Conservation (phyloP, 2,888 invertebrate species). For the Aspidapion aeneum region DNA sequence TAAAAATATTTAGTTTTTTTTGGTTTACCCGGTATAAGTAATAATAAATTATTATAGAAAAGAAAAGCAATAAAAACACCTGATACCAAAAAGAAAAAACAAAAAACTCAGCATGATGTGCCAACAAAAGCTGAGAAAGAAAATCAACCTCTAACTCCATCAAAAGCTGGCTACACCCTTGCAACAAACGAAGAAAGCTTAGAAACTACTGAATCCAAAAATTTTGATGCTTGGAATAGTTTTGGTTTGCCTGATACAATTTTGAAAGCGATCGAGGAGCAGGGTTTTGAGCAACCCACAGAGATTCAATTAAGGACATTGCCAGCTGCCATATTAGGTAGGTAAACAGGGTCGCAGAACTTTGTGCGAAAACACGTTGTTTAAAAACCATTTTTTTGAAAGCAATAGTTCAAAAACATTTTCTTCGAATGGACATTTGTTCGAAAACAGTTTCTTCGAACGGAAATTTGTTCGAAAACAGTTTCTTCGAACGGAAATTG, state of each 20-base stretch:
- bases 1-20: too few species aligned
- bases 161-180: conserved; percentile 16
- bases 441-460: too few species aligned
- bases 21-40: too few species aligned
- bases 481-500: too few species aligned
- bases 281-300: conserved; percentile 80
- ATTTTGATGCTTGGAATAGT: conserved; percentile 16
- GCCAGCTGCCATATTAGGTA: conserved; percentile 81
- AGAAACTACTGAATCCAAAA: not conserved
- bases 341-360: not conserved
- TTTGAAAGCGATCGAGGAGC: conserved; percentile 68
- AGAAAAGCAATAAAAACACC: conserved; percentile 15
- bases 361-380: too few species aligned
- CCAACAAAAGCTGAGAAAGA: conserved; percentile 11
- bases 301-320: conserved; percentile 80
- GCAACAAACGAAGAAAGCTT: not conserved
- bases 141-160: conserved; percentile 15
- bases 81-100: conserved; percentile 18
- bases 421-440: too few species aligned
- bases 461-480: too few species aligned
- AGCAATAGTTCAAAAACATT: too few species aligned
- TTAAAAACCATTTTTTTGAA: too few species aligned
- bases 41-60: conserved; percentile 19
- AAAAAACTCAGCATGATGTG: conserved; percentile 20
- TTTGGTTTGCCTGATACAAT: conserved; percentile 48